These are phyloP conservation scores for Lathronympha strigana DNA, from an alignment of 2,888 invertebrate genomes.

Conservation along the genomic window DNA sequence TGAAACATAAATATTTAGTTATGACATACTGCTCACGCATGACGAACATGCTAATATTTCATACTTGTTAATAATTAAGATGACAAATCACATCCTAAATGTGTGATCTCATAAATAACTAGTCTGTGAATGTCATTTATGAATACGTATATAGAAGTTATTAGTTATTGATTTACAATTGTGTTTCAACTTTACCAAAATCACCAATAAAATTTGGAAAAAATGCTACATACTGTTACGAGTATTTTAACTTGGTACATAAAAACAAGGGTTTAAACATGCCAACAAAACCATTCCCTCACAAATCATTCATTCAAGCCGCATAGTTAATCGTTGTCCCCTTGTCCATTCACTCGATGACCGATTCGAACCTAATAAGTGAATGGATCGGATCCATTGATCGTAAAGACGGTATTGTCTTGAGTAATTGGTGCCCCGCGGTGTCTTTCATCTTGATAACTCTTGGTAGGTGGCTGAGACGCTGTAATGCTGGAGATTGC, in stretches of 20 bases:
- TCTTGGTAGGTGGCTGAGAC: slow-evolving; percentile 57
- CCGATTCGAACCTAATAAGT: slow-evolving; percentile 61
- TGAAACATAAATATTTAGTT: too few relatives aligned
- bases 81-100: slow-evolving; percentile 2
- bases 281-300: slow-evolving; percentile 28
- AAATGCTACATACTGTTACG: too few relatives aligned
- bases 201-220: too few relatives aligned
- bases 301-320: slow-evolving; percentile 44
- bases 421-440: slow-evolving; percentile 67
- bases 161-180: not conserved
- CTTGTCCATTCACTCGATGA: slow-evolving; percentile 59
- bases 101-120: not conserved
- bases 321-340: slow-evolving; percentile 45
- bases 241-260: not conserved
- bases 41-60: too few relatives aligned
- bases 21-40: too few relatives aligned
- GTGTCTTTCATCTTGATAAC: slow-evolving; percentile 63
- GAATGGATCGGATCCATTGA: slow-evolving; percentile 71
- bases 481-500: slow-evolving; percentile 39
- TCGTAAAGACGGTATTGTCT: slow-evolving; percentile 70
- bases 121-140: too few relatives aligned
- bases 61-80: not conserved
- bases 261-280: not conserved
- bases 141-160: too few relatives aligned
- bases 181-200: too few relatives aligned